These are phyloP conservation scores for Chrysopa pallens DNA, from an alignment of 1,140 invertebrate species.

Conservation along the genomic window DNA sequence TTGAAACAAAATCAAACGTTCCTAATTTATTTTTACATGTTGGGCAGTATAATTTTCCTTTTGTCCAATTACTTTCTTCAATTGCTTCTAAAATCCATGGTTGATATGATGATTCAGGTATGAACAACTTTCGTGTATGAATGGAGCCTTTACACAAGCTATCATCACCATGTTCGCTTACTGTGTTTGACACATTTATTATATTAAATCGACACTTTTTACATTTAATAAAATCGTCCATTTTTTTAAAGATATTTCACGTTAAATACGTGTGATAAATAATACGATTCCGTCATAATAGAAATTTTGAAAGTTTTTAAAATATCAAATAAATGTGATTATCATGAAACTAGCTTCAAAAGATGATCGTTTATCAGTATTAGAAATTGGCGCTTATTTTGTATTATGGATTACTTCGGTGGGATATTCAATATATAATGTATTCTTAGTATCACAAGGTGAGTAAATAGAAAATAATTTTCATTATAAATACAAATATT, in stretches of 20 bases:
- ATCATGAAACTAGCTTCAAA: no score
- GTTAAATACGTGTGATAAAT: no score
- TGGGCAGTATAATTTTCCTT: slow-evolving; percentile 3
- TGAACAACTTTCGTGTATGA: neutral
- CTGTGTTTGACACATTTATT: neutral
- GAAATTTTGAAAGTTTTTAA: no score
- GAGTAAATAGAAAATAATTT: neutral
- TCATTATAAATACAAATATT: no score
- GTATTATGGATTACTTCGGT: neutral
- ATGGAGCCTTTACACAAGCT: neutral
- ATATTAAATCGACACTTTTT: neutral
- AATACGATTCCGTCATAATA: no score
- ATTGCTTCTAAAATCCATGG: neutral
- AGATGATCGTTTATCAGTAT: neutral
- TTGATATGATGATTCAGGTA: neutral
- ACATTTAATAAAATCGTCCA: neutral
- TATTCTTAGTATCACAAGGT: neutral
- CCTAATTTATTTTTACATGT: neutral
- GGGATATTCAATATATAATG: slow-evolving; percentile 1
- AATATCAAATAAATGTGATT: no score
- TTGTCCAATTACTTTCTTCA: slow-evolving; percentile 1
- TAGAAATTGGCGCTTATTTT: neutral
- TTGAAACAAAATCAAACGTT: slow-evolving; percentile 3
- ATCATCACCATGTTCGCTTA: neutral
- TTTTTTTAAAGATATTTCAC: no score